Evolutionary conservation across 2,888 invertebrate species (phyloP).

Genomic region (Eudasyphora cyanicolor): DNA sequence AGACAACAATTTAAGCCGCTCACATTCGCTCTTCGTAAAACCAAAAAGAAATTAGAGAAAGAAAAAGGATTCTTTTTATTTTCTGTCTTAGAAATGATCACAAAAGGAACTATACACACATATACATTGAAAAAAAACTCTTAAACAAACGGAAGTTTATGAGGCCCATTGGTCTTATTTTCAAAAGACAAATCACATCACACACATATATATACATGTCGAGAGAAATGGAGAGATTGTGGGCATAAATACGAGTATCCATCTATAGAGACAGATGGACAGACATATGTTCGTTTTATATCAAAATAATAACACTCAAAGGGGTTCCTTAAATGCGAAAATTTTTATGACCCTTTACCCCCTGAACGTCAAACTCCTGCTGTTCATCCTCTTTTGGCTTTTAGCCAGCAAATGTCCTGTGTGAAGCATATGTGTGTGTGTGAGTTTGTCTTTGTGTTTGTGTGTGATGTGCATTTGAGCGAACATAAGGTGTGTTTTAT

Average conservation of each 20-base stretch:
- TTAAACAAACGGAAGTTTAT: neutral
- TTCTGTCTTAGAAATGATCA: slow-evolving; percentile 6
- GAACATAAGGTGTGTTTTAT: slow-evolving; percentile 42
- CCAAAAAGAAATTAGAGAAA: neutral
- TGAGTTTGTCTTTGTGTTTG: neutral
- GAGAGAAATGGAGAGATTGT: too few species aligned
- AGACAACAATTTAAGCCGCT: neutral
- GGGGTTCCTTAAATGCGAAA: slow-evolving; percentile 34
- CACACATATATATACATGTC: slow-evolving; percentile 8
- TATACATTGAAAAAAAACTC: too few species aligned
- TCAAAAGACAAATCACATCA: neutral
- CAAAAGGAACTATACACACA: neutral
- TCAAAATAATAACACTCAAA: slow-evolving; percentile 40
- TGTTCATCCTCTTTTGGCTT: neutral
- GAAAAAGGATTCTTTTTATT: neutral
- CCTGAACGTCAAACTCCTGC: neutral
- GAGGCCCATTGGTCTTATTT: slow-evolving; percentile 22
- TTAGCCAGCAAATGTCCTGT: neutral
- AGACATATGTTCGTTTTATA: slow-evolving; percentile 24
- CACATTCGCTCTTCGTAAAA: neutral
- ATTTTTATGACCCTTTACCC: slow-evolving; percentile 31
- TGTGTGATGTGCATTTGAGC: too few species aligned
- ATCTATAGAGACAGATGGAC: neutral
- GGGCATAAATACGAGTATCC: neutral
- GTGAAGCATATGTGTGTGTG: neutral